phyloP scores from a whole-genome alignment of 2,797 vertebrate species.

The Agapornis canus region DNA sequence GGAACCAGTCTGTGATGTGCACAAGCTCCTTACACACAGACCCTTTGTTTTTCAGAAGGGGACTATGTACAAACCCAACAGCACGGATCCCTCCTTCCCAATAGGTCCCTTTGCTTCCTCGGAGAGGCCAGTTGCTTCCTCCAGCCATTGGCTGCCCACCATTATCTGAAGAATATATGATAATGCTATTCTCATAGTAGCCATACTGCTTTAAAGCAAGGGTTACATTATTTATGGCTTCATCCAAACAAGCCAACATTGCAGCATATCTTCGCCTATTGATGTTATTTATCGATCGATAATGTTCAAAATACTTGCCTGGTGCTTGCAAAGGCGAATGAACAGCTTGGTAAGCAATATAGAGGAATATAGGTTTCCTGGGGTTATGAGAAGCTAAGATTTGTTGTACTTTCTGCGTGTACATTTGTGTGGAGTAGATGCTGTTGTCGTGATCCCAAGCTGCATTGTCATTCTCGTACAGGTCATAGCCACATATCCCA shows the following conservation, averaged over 20 bases:
- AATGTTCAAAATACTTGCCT: conserved; percentile 88
- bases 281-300: conserved; percentile 90
- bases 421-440: conserved; percentile 94
- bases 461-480: conserved; percentile 91
- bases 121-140: conserved; percentile 95
- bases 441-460: conserved; percentile 94
- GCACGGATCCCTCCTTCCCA: conserved; percentile 97
- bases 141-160: conserved; percentile 92
- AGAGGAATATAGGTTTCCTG: conserved; percentile 88
- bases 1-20: conserved; percentile 98
- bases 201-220: conserved; percentile 87
- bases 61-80: conserved; percentile 95
- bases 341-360: conserved; percentile 94
- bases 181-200: conserved; percentile 91
- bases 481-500: conserved; percentile 92
- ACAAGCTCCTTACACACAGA: conserved; percentile 89
- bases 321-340: conserved; percentile 96
- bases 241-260: conserved; percentile 95
- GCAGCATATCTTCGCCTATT: conserved; percentile 91
- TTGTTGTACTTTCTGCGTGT: conserved; percentile 87
- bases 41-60: conserved; percentile 88
- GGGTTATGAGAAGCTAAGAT: conserved; percentile 89
- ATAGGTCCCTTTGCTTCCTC: conserved; percentile 94
- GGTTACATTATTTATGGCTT: conserved; percentile 92
- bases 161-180: conserved; percentile 96